Base-by-base conservation (phyloP, 2,888 invertebrate genomes). In the Ennomos quercinarius region DNA sequence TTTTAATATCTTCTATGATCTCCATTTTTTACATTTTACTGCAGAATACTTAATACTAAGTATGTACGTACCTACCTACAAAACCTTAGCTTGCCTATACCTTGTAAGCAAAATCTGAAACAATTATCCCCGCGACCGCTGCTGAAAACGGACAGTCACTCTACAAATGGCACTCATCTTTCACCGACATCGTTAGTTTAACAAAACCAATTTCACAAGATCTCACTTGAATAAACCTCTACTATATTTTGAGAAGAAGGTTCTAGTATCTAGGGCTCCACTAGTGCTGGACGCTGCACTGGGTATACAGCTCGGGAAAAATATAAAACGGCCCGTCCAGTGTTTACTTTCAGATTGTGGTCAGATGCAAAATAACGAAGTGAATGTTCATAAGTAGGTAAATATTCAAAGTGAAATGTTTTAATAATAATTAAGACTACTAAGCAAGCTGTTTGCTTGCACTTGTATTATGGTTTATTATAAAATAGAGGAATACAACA, bases 151-250 rank as follows among this genome's bases (percentile, higher is more conserved):
- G 66, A 64, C 72, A 73, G 71, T 60, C 68, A 72, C 70, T 72
- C 73, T 76, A 84, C 77, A 85, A 84, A 86, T 84, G 73, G 74
- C 78, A 76, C 74, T 79, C 80, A 82, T 84, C 78, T 80, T 80
- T 86, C 80, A 81, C 77, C 64, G 71, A 64, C 78, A 73, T 83
- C 80, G 81, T 84, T 83, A 83, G 78, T 83, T 78, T 75, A 47
- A 72, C 71, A 67, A 60, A 67, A 64, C 84, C 81, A 78, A 38
- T 72, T 56, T 64, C 59, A 39, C 34, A 8, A 60, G 75, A 74
- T 51, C 80, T 63, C 27, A 68, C 50, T 51, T 43, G 47, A 36
- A 40, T 10, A 41, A 17, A 44, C 48, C 9, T 10, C n/a, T 17
- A 38, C 41, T 46, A 45, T 38, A 54, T 42, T 41, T 37, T 53